These are phyloP conservation scores for Pteronotus mesoamericanus DNA, from an alignment of 2,797 vertebrate genomes.

Conservation along the genomic window DNA sequence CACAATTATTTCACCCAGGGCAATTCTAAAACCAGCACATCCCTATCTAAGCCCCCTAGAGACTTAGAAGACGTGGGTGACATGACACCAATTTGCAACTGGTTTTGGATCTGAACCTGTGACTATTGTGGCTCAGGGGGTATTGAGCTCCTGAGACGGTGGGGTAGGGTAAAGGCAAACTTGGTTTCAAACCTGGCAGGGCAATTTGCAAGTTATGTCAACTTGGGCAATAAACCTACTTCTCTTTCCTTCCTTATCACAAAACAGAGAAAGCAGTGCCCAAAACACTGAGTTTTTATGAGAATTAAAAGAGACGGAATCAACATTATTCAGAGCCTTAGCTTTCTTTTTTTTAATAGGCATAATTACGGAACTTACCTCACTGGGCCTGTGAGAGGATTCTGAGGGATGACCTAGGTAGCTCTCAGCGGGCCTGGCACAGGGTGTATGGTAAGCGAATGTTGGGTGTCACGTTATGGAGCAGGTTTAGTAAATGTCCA, in stretches of 20 bases:
- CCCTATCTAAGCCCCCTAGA: not conserved
- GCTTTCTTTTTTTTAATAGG: not conserved
- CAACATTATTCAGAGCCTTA: not conserved
- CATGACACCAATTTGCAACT: not conserved
- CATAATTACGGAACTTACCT: not conserved
- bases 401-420: not conserved
- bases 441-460: accelerated
- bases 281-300: not conserved
- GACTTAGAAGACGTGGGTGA: not conserved
- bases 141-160: not conserved
- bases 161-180: not conserved
- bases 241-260: not conserved
- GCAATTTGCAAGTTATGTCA: not conserved
- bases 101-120: not conserved
- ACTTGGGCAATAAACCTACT: not conserved
- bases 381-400: not conserved
- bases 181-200: not conserved
- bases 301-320: not conserved
- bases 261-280: not conserved
- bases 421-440: not conserved
- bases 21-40: not conserved
- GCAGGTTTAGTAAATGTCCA: not conserved
- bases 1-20: not conserved
- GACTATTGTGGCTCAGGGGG: not conserved
- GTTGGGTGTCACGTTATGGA: not conserved